These are phyloP conservation scores for Noctua comes DNA, from an alignment of 2,888 invertebrate species.

Conservation along the genomic window DNA sequence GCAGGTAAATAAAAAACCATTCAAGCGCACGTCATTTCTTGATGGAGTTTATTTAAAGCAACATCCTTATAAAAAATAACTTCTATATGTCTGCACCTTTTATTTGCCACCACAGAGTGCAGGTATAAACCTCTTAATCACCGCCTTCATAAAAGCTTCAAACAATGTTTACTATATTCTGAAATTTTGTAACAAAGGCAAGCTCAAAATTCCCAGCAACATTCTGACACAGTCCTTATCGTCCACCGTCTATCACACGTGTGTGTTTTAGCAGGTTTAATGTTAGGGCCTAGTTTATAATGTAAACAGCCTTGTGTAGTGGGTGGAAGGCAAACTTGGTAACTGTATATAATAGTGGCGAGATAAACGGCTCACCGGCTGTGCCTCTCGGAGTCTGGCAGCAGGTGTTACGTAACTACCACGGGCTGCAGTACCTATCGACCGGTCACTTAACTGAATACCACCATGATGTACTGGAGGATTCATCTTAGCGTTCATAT, in stretches of 20 bases:
- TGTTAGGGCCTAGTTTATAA: conserved; percentile 62
- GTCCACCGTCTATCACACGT: conserved; percentile 39
- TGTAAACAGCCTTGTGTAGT: conserved; percentile 76
- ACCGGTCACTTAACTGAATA: conserved; percentile 73
- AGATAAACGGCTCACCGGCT: conserved; percentile 73
- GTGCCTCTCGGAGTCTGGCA: conserved; percentile 33
- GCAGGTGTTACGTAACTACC: conserved; percentile 83
- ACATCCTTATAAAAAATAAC: conserved; percentile 23
- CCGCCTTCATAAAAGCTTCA: conserved; percentile 4
- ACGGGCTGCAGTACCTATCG: conserved; percentile 81
- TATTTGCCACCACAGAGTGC: neutral
- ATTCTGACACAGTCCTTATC: conserved; percentile 47
- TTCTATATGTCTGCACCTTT: conserved; percentile 4
- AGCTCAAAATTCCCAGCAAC: conserved; percentile 5
- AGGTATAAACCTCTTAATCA: conserved; percentile 11
- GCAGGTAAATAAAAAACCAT: neutral
- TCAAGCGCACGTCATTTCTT: conserved; percentile 6
- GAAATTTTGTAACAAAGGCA: conserved; percentile 18
- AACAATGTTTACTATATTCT: neutral
- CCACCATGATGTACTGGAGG: conserved; percentile 35
- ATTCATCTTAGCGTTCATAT: conserved; percentile 13
- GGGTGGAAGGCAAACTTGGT: conserved; percentile 75
- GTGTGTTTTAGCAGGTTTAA: conserved; percentile 56
- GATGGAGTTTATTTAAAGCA: conserved; percentile 17
- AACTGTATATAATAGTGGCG: conserved; percentile 73